Evolutionary conservation across 1,140 invertebrate species (phyloP).

Genomic region (Sesamia nonagrioides): DNA sequence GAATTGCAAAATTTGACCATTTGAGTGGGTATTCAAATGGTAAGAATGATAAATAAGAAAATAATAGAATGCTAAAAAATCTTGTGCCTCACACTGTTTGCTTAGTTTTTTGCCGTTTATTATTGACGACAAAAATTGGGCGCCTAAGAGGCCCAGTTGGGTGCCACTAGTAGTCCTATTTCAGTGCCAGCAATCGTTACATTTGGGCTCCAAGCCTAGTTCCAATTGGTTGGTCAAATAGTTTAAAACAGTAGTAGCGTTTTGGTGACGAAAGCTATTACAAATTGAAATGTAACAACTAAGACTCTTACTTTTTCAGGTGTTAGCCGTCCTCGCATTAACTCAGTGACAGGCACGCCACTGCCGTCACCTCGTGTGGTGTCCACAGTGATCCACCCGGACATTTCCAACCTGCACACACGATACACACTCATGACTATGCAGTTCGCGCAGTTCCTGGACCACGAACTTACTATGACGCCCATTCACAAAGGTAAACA

Average conservation of each 20-base stretch:
- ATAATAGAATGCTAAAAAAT: too few relatives aligned
- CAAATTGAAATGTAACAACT: background rate
- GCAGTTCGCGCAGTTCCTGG: slow-evolving; percentile 97
- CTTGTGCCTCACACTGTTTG: too few relatives aligned
- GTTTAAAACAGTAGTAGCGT: background rate
- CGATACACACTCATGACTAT: slow-evolving; percentile 97
- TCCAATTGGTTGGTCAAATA: background rate
- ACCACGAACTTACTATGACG: slow-evolving; percentile 97
- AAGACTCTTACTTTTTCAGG: slow-evolving; percentile 71
- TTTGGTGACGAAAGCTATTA: background rate
- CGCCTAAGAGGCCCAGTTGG: too few relatives aligned
- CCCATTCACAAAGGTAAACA: slow-evolving; percentile 93
- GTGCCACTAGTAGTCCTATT: background rate
- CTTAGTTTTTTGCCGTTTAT: too few relatives aligned
- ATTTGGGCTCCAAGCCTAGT: background rate
- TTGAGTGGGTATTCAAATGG: too few relatives aligned
- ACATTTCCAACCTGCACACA: slow-evolving; percentile 95
- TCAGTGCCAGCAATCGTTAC: background rate
- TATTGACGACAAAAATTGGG: too few relatives aligned
- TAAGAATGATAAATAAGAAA: too few relatives aligned
- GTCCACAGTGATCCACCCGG: slow-evolving; percentile 95
- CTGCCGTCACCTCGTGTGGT: slow-evolving; percentile 94
- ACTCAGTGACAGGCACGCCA: slow-evolving; percentile 91
- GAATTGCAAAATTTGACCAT: too few relatives aligned
- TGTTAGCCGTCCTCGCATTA: slow-evolving; percentile 92